These are phyloP conservation scores for Caenorhabditis zanzibari DNA, from an alignment of 2,888 invertebrate species.

Conservation along the genomic window DNA sequence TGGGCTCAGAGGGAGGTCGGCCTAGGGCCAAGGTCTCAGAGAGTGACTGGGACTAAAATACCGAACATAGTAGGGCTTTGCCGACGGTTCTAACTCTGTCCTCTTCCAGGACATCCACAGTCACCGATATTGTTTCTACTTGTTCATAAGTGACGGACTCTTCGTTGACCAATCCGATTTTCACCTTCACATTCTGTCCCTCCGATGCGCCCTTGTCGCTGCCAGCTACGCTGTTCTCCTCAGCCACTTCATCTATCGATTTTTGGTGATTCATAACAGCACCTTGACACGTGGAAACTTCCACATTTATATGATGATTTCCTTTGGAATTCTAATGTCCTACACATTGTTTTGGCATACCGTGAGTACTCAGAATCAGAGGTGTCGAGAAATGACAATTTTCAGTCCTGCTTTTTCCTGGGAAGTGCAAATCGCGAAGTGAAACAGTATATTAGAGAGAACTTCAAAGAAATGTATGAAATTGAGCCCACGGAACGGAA, in stretches of 20 bases:
- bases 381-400: not conserved
- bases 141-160: slow-evolving; percentile 23
- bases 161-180: slow-evolving; percentile 9
- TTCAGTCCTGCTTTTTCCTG: slow-evolving; percentile 15
- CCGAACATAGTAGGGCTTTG: too few species aligned
- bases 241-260: slow-evolving; percentile 46
- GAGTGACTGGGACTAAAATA: too few species aligned
- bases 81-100: too few species aligned
- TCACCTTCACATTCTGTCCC: slow-evolving; percentile 14
- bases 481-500: slow-evolving; percentile 4
- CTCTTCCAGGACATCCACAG: slow-evolving; percentile 24
- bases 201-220: slow-evolving; percentile 23
- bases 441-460: not conserved
- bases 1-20: too few species aligned
- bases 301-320: not conserved
- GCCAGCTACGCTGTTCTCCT: slow-evolving; percentile 32
- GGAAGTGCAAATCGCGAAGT: not conserved
- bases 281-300: not conserved
- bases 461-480: slow-evolving; percentile 10
- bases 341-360: slow-evolving; percentile 11
- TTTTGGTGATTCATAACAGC: slow-evolving; percentile 5
- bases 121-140: slow-evolving; percentile 39
- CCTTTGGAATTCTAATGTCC: not conserved
- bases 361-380: not conserved
- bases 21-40: too few species aligned